Evolutionary conservation across 2,888 invertebrate species (phyloP).

Genomic region (Macropis europaea): DNA sequence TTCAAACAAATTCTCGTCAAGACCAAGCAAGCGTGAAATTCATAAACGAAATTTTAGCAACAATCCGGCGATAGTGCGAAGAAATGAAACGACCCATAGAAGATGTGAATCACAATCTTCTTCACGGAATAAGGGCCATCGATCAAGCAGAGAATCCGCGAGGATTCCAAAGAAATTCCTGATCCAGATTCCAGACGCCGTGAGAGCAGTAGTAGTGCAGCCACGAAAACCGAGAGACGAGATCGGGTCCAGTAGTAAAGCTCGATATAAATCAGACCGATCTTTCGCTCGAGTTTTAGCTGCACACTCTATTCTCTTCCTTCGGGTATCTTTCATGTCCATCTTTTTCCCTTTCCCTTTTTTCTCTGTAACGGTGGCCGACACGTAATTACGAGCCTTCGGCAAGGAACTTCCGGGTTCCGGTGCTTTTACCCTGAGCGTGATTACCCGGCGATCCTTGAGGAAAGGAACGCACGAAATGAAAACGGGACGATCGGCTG

Average conservation of each 20-base stretch:
- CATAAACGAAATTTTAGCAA: slow-evolving; percentile 2
- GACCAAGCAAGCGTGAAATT: neutral
- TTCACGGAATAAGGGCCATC: slow-evolving; percentile 36
- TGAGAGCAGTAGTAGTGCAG: slow-evolving; percentile 35
- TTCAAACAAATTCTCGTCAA: too few relatives aligned
- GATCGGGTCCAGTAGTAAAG: slow-evolving; percentile 53
- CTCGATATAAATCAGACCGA: slow-evolving; percentile 63
- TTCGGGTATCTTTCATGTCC: slow-evolving; percentile 37
- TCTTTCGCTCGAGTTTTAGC: slow-evolving; percentile 35
- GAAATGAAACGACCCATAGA: neutral
- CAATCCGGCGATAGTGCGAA: neutral
- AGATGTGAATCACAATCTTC: slow-evolving; percentile 34
- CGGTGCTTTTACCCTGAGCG: slow-evolving; percentile 26
- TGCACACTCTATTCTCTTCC: slow-evolving; percentile 12
- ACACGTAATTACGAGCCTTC: slow-evolving; percentile 65
- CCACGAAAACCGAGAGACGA: slow-evolving; percentile 45
- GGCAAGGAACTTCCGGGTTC: slow-evolving; percentile 45
- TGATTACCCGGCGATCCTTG: slow-evolving; percentile 35
- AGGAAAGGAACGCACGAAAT: slow-evolving; percentile 46
- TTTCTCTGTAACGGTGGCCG: slow-evolving; percentile 20
- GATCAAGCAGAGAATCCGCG: slow-evolving; percentile 46
- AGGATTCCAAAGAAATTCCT: slow-evolving; percentile 54
- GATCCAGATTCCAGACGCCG: slow-evolving; percentile 46
- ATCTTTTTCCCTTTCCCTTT: slow-evolving; percentile 41
- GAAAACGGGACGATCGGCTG: slow-evolving; percentile 31